Conservation (phyloP, 2,113 vertebrate genomes). For the Cynoglossus semilaevis region DNA sequence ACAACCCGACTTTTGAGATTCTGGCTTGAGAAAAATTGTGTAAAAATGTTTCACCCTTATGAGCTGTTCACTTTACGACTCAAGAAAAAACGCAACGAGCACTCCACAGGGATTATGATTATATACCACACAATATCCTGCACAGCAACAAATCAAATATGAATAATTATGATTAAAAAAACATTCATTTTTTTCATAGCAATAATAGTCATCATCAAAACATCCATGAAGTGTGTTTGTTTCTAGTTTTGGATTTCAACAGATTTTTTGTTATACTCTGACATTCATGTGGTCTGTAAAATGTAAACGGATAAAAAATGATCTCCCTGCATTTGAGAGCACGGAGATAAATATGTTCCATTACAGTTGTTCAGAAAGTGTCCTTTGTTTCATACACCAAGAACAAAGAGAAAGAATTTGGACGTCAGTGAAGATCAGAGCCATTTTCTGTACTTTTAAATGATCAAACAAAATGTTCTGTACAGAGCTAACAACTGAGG, state of each 20-base stretch:
- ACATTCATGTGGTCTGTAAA: conserved; percentile 76
- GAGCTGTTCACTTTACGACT: conserved; percentile 42
- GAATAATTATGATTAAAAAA: conserved; percentile 26
- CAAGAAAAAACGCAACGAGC: conserved; percentile 38
- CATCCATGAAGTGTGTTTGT: conserved; percentile 37
- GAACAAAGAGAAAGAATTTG: conserved; percentile 33
- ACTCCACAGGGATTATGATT: conserved; percentile 47
- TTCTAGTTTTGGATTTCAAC: conserved; percentile 47
- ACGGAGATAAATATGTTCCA: conserved; percentile 20
- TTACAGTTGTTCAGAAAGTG: conserved; percentile 16
- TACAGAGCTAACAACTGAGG: conserved; percentile 31
- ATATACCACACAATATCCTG: conserved; percentile 39
- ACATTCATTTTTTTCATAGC: conserved; percentile 36
- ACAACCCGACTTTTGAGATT: background rate
- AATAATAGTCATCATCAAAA: conserved; percentile 51
- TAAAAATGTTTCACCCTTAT: background rate
- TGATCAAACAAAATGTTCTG: conserved; percentile 24
- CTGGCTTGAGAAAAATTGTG: background rate
- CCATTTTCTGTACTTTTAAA: conserved; percentile 36
- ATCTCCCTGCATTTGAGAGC: conserved; percentile 15
- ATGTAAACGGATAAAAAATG: conserved; percentile 66
- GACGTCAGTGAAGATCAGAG: conserved; percentile 22
- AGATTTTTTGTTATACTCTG: conserved; percentile 38
- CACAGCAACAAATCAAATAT: conserved; percentile 25
- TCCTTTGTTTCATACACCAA: conserved; percentile 44